These are phyloP conservation scores for Salmo trutta DNA, from an alignment of 2,797 vertebrate species.

Conservation along the genomic window DNA sequence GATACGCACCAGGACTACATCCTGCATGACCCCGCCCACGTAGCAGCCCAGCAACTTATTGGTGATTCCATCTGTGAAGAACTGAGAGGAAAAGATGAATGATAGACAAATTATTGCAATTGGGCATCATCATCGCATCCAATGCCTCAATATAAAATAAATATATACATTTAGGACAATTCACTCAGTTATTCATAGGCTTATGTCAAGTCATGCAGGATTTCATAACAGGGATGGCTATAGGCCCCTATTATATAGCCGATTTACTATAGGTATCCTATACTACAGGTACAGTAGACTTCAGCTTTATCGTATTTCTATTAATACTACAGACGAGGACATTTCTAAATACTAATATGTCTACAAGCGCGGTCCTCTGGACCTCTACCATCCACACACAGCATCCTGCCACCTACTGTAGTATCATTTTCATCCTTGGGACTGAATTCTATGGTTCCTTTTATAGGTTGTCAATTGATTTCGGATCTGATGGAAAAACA, in stretches of 20 bases:
- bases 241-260: not conserved
- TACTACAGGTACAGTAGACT: not conserved
- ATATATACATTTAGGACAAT: not conserved
- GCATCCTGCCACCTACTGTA: not conserved
- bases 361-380: not conserved
- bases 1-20: constrained; percentile 93
- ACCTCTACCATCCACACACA: not conserved
- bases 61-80: constrained; percentile 96
- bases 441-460: constrained; percentile 16
- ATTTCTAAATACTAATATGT: not conserved
- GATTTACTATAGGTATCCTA: not conserved
- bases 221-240: not conserved
- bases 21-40: constrained; percentile 79
- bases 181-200: not conserved
- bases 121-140: not conserved
- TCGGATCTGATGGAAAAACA: constrained; percentile 10
- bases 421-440: not conserved
- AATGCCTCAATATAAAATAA: not conserved
- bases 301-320: not conserved
- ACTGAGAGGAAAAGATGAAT: constrained; percentile 62
- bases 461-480: constrained; percentile 14
- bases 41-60: constrained; percentile 97
- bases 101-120: not conserved
- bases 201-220: not conserved
- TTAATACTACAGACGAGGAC: too few relatives aligned